Evolutionary conservation across 2,797 vertebrate genomes (phyloP), one percentile per base, ranked within the genome.

Genomic region (Scarus forsteni): DNA sequence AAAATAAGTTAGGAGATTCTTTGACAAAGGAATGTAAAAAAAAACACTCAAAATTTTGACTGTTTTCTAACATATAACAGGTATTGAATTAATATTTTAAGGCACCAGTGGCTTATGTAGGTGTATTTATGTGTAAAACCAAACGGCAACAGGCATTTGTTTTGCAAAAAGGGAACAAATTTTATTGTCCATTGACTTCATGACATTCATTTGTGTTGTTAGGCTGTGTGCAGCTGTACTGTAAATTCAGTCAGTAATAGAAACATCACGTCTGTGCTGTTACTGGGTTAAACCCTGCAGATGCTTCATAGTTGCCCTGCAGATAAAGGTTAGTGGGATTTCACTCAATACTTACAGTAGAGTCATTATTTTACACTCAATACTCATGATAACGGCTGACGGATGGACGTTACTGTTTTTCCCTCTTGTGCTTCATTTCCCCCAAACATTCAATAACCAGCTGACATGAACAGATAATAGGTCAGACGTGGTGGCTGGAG

Each of bases 281-380:
- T 69, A 82, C 72, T 60, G 61, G 50, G 27, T 44, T 65, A 59
- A 61, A 7, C 16, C 66, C 51, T 27, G 45, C 35, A 62, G 64
- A 66, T 42, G 61, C 61, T 52, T 42, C 48, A 52, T 65, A 54
- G 34, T 73, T 84, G 80, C 85, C 90, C 85, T 39, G 34, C 46
- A 88, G 84, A 73, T 67, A 85, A 80, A 88, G 86, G 88, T 87
- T 87, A 87, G 74, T 78, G 60, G 76, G 52, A 16, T 76, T 85
- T 81, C 75, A 83, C 63, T 89, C 88, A 70, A 88, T 90, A 81
- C 49, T 65, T 86, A 80, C 83, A 86, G 79, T 85, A 43, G 48
- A 84, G 75, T 81, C 85, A 79, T 89, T 91, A 77, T 77, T 83
- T 87, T 76, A 72, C 70, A 77, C 57, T 92, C 90, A 61, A 80